These are phyloP conservation scores for Eucidaris tribuloides DNA, from an alignment of 35 echinoderm and acorn worm species.

Conservation along the genomic window DNA sequence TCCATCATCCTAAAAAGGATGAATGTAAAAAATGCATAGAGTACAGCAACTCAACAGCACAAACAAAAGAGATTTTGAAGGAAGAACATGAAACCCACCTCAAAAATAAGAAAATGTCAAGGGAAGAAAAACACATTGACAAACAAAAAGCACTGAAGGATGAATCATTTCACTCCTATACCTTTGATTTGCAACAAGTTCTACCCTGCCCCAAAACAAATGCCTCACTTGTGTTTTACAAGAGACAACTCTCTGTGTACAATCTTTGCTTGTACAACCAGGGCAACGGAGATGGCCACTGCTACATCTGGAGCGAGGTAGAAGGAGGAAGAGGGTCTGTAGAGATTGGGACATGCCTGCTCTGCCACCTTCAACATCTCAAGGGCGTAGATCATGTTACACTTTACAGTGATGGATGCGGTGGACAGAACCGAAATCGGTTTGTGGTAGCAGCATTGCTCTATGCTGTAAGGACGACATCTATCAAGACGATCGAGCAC, in stretches of 20 bases:
- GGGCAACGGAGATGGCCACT: not conserved
- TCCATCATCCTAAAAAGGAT: constrained; percentile 40
- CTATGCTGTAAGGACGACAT: constrained; percentile 8
- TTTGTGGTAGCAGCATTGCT: constrained; percentile 38
- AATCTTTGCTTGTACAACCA: constrained; percentile 19
- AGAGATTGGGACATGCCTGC: not conserved
- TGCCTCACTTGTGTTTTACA: constrained; percentile 29
- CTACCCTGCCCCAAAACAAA: not conserved
- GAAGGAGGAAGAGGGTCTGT: not conserved
- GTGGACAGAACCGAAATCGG: constrained; percentile 36
- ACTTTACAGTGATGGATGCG: constrained; percentile 13
- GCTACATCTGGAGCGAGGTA: not conserved
- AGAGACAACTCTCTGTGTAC: constrained; percentile 9
- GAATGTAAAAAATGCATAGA: constrained; percentile 1
- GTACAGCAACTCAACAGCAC: not conserved
- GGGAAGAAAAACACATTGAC: constrained; percentile 18
- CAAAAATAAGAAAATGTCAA: not conserved
- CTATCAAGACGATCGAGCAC: not conserved
- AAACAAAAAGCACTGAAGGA: constrained; percentile 7
- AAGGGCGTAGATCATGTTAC: not conserved
- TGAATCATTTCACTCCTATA: not conserved
- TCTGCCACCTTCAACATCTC: not conserved
- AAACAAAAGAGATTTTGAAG: not conserved
- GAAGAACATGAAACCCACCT: not conserved
- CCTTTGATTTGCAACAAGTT: constrained; percentile 43